These are phyloP conservation scores for Alloplasta piceator DNA, from an alignment of 2,888 invertebrate genomes.

Conservation along the genomic window DNA sequence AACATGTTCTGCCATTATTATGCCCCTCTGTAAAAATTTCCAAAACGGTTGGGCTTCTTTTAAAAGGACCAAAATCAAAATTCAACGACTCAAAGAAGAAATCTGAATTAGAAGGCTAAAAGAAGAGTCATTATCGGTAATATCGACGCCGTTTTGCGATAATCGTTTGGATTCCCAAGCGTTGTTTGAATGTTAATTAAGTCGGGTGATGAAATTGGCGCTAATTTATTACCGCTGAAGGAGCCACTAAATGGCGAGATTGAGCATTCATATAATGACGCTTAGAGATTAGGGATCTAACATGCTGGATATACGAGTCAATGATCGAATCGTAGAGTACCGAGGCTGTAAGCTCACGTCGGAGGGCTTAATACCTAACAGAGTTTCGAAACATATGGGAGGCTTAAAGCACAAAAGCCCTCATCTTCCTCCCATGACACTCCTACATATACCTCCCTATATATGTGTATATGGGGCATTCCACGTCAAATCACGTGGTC, in stretches of 20 bases:
- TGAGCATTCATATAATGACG: background rate
- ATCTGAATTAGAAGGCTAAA: too few species aligned
- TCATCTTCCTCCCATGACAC: background rate
- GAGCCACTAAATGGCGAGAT: background rate
- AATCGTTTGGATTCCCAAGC: too few species aligned
- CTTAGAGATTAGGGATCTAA: slow-evolving; percentile 14
- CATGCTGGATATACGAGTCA: slow-evolving; percentile 17
- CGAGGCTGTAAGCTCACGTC: background rate
- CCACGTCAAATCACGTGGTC: too few species aligned
- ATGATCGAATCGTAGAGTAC: slow-evolving; percentile 30
- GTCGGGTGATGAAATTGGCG: background rate
- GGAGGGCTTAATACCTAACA: slow-evolving; percentile 17
- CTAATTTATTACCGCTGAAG: background rate
- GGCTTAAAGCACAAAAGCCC: slow-evolving; percentile 43
- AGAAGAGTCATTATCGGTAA: too few species aligned
- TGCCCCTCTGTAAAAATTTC: too few species aligned
- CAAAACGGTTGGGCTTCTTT: too few species aligned
- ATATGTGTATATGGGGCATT: too few species aligned
- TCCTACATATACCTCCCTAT: background rate
- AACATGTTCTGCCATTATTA: too few species aligned
- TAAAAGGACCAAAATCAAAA: too few species aligned
- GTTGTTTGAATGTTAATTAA: background rate
- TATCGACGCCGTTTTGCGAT: too few species aligned
- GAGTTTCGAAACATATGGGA: slow-evolving; percentile 40
- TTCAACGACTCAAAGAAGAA: too few species aligned